Base-by-base conservation (phyloP, 1,140 invertebrate genomes). In the Aphelenchoides fujianensis region DNA sequence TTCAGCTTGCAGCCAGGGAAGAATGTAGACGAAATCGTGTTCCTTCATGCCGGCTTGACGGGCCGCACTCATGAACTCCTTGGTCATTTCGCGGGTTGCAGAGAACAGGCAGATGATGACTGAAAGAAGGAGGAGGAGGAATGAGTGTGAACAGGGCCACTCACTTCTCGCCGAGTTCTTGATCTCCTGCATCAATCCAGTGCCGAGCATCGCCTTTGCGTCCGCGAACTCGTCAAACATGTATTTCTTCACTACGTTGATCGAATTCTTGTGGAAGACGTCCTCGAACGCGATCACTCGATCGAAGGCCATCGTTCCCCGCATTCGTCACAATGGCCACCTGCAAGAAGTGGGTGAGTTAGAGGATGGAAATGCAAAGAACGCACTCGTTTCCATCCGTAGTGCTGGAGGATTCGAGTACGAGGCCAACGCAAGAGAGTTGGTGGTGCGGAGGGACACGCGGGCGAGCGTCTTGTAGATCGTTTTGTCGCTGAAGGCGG, bases 1-100 rank as follows among this genome's bases (percentile, higher is more conserved):
- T 64, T 81, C 79, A 2, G 80, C 78, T 57, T 76, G 75, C n/a
- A 80, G 77, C 79, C 79, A 80, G 1, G 79, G 79, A 16, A 80
- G 69, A 68, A 80, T 74, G 74, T 77, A 80, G 16, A 82, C 79
- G 35, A 76, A 80, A 16, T 80, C 80, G 62, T 72, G 64, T 35
- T 69, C 79, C 48, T 81, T 79, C 36, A 81, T 54, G 55, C 68
- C 68, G n/a, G 67, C 37, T 3, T 55, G 19, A 23, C 31, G 57
- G 7, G 70, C 71, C 0, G 79, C 79, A 41, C 76, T 55, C 79
- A 80, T 80, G 54, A 80, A 80, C 62, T 80, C 79, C 37, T 72
- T 75, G 3, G 70, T 62, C 70, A 76, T 68, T 5, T 80, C 79
- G n/a, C 79, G 70, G 16, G 79, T 80, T 2, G 73, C 62, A 1